Base-by-base conservation (phyloP, 2,888 invertebrate species). In the Drosophila formosana region DNA sequence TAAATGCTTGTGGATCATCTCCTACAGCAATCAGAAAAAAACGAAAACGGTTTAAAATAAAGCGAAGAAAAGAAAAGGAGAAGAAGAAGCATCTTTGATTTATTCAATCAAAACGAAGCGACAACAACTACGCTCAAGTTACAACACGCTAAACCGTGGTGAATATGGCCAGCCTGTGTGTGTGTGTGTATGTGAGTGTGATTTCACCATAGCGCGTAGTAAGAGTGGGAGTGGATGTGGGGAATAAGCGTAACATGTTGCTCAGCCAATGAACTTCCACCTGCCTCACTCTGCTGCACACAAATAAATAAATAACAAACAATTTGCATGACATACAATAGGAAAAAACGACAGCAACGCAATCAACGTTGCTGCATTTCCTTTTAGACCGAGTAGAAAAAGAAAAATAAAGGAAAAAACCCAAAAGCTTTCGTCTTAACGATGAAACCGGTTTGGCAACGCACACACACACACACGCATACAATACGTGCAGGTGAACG, bases 91-190 rank as follows among this genome's bases (percentile, higher is more conserved):
- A 65, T 66, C 67, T 73, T 79, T 82, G 67, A 80, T 82, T 82
- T 73, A 80, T 75, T 82, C 64, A 80, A 82, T 80, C 72, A 79
- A 73, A 75, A 57, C 70, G 69, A 61, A 25, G 49, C 60, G 61
- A 45, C 52, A 26, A 61, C 11, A 58, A 37, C 72, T 66, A 80
- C 78, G 63, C 75, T 60, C 65, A 47, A 66, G 61, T 80, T 73
- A 80, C 80, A 80, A 77, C 81, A 78, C 58, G 73, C 55, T 66
- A 66, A 49, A 47, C 43, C 60, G 51, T 76, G 79, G 80, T 76
- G 77, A 76, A 50, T 75, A 56, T 32, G 18, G 49, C 43, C 55
- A 34, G 32, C 46, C 28, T 53, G 50, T 52, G 6, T 41, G 25
- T 52, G 23, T 18, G 30, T 39, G 39, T 51, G 30, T 46, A 30